Percentiles rank a stretch among this genome's conserved stretches.
These are phyloP conservation scores for Cairina moschata DNA, from an alignment of 2,113 vertebrate species.

Conservation along the genomic window DNA sequence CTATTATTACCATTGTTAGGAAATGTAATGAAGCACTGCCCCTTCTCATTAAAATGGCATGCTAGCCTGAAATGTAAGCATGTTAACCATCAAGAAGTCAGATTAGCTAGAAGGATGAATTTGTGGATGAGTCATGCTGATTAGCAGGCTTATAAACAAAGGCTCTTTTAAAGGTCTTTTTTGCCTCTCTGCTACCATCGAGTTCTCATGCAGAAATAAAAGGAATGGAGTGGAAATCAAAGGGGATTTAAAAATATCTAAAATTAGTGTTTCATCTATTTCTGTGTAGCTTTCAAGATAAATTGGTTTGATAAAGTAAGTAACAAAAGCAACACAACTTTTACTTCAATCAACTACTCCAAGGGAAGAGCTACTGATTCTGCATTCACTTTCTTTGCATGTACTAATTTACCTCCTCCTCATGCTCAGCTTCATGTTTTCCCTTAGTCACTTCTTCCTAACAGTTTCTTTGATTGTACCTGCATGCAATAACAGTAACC, in stretches of 20 bases:
- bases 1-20: neutral
- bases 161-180: neutral
- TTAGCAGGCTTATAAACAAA: constrained; percentile 4
- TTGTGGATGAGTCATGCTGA: neutral
- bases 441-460: neutral
- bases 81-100: neutral
- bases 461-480: neutral
- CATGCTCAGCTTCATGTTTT: neutral
- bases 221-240: constrained; percentile 13
- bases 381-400: neutral
- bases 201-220: neutral
- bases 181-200: neutral
- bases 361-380: neutral
- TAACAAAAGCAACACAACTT: neutral
- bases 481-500: neutral
- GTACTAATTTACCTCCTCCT: neutral
- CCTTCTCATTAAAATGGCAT: neutral
- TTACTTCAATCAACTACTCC: neutral
- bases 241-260: neutral
- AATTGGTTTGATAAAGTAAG: neutral
- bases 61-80: neutral
- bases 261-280: constrained; percentile 10
- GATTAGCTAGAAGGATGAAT: neutral
- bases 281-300: neutral
- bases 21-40: neutral